Evolutionary conservation across 2,113 vertebrate genomes (phyloP).

Genomic region (Planiliza haematocheilus): DNA sequence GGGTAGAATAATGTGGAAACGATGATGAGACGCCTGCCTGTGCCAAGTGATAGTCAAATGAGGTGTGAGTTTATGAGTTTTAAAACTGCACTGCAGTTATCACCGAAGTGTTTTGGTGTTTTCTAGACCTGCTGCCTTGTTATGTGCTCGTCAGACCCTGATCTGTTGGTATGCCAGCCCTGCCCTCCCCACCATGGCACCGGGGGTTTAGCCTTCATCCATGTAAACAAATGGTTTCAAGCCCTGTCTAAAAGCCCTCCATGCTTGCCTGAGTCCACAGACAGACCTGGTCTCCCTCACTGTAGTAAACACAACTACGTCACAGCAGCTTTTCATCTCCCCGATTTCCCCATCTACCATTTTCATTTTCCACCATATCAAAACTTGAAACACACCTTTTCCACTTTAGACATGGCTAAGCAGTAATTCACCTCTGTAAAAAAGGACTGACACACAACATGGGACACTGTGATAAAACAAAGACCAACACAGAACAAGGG

Average conservation of each 20-base stretch:
- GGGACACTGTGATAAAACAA: constrained; percentile 45
- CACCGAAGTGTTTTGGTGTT: constrained; percentile 21
- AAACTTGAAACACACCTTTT: constrained; percentile 6
- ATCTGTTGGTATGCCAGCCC: constrained; percentile 57
- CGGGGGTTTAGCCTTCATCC: constrained; percentile 47
- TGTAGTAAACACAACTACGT: constrained; percentile 51
- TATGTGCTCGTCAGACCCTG: constrained; percentile 10
- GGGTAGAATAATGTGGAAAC: constrained; percentile 45
- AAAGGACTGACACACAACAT: constrained; percentile 36
- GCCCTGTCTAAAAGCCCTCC: constrained; percentile 34
- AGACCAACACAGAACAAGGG: constrained; percentile 48
- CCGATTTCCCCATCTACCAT: background rate
- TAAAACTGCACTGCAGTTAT: background rate
- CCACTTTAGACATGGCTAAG: constrained; percentile 5
- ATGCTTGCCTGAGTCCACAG: constrained; percentile 40
- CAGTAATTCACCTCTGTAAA: background rate
- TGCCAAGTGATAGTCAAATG: background rate
- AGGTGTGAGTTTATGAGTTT: background rate
- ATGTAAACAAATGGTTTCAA: constrained; percentile 49
- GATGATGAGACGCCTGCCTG: background rate
- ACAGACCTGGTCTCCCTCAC: constrained; percentile 7
- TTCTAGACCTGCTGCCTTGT: background rate
- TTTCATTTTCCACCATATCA: constrained; percentile 5
- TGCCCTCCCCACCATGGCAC: constrained; percentile 33
- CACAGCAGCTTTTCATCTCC: constrained; percentile 36